Base-by-base conservation (phyloP, 2,797 vertebrate species). In the Manis javanica region DNA sequence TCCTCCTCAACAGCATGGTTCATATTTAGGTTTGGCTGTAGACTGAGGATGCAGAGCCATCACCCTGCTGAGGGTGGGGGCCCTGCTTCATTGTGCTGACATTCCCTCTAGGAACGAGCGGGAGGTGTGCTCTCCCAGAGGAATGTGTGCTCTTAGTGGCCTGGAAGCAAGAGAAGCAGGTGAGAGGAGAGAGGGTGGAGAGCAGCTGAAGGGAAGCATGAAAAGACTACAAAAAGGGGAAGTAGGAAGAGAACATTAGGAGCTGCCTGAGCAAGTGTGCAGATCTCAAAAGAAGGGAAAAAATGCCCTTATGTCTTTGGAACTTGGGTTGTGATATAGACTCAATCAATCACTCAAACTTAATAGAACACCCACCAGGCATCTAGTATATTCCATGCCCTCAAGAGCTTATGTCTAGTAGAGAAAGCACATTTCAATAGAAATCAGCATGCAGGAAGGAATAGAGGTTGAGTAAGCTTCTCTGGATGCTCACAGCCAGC, bases 1-100 rank as follows among this genome's bases (percentile, higher is more conserved):
- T 94, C 49, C 85, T 78, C 46, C 15, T 63, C 29, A 13, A 51
- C 51, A 83, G 37, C 34, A 19, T 82, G 78, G 72, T 95, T 94
- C 94, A 86, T 93, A 83, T 96, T 91, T 91, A 91, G 83, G 37
- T 51, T 86, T 82, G 49, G 57, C 74, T 66, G 74, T 51, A 91
- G 51, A 93, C 18, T 19, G 18, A 39, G 59, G 46, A 79, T 83
- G 63, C 53, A 74, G 89, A 71, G 66, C 63, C 16, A 26, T 68
- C 39, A 19, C 68, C 4, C 26, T 7, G 57, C 39, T 18, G 3
- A 51, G 61, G 61, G 21, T 24, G 66, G 81, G 31, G 81, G 31
- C 26, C 34, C 59, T 2, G 26, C 84, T 92, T 92, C 71, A 42
- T 96, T 69, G 90, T 92, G 37, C 69, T 93, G 81, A 61, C 51